Percentiles rank a stretch among this genome's conserved stretches.
These are phyloP conservation scores for Heliconius sara DNA, from an alignment of 2,888 invertebrate genomes.

Conservation along the genomic window DNA sequence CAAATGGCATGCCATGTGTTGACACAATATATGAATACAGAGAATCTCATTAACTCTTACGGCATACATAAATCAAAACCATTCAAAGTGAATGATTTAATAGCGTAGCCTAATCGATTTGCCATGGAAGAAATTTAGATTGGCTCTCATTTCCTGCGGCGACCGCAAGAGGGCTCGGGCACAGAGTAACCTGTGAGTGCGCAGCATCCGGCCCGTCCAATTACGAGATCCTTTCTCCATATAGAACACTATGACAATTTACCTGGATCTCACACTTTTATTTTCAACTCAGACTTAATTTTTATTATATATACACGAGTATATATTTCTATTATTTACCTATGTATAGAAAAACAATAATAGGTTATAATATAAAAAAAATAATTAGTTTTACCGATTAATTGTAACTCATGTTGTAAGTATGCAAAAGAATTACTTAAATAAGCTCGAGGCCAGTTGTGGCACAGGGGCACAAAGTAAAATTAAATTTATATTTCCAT, in stretches of 20 bases:
- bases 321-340: too few species aligned
- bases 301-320: too few species aligned
- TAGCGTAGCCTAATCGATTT: constrained; percentile 66
- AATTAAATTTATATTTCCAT: too few species aligned
- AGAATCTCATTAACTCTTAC: constrained; percentile 38
- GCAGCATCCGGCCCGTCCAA: constrained; percentile 76
- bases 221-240: constrained; percentile 73
- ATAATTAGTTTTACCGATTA: too few species aligned
- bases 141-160: constrained; percentile 73
- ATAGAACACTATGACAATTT: constrained; percentile 69
- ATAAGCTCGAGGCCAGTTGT: too few species aligned
- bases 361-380: too few species aligned
- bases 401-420: too few species aligned
- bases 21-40: constrained; percentile 10
- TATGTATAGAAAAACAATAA: too few species aligned
- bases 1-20: not conserved
- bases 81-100: constrained; percentile 47
- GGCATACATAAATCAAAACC: constrained; percentile 41
- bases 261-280: constrained; percentile 59
- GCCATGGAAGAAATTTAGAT: constrained; percentile 77
- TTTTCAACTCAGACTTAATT: constrained; percentile 16
- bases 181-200: constrained; percentile 66
- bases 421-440: too few species aligned
- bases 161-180: constrained; percentile 72
- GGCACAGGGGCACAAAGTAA: too few species aligned